These are phyloP conservation scores for Nudaria mundana DNA, from an alignment of 2,888 invertebrate genomes.

Conservation along the genomic window DNA sequence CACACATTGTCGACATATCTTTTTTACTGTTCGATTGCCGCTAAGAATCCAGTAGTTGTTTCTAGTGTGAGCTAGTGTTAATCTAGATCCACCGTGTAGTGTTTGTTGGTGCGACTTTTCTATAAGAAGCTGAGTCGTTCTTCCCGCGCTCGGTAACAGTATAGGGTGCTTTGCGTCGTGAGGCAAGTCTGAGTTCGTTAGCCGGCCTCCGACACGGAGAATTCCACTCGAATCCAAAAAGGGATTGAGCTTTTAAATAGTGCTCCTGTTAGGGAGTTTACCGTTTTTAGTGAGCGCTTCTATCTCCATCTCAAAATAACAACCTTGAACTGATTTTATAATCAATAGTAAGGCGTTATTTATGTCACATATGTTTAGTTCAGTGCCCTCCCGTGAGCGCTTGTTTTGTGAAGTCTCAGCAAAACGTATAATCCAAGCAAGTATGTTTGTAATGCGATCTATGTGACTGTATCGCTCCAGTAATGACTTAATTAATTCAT, in stretches of 20 bases:
- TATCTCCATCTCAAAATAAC: too few relatives aligned
- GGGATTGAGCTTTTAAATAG: slow-evolving; percentile 1
- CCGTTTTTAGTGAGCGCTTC: too few relatives aligned
- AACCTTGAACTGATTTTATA: too few relatives aligned
- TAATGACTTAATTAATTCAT: too few relatives aligned
- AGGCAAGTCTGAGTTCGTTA: not conserved
- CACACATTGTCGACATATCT: not conserved
- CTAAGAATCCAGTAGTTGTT: slow-evolving; percentile 6
- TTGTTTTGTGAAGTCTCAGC: too few relatives aligned
- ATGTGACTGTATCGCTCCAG: too few relatives aligned
- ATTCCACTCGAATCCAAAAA: slow-evolving; percentile 1
- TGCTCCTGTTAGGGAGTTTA: too few relatives aligned
- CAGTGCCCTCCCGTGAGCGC: too few relatives aligned
- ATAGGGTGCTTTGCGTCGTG: slow-evolving; percentile 2
- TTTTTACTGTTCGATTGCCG: slow-evolving; percentile 1
- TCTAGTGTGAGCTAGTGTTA: slow-evolving; percentile 1
- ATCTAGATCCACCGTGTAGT: slow-evolving; percentile 6
- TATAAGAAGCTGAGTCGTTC: slow-evolving; percentile 1
- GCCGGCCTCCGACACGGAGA: slow-evolving; percentile 5
- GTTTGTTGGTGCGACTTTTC: not conserved
- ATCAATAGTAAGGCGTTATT: too few relatives aligned
- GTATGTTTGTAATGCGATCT: too few relatives aligned
- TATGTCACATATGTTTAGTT: too few relatives aligned
- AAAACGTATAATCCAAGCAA: too few relatives aligned
- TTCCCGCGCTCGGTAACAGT: not conserved